These are phyloP conservation scores for Drosophila sp. DNA, from an alignment of 1,140 invertebrate species.

Conservation along the genomic window DNA sequence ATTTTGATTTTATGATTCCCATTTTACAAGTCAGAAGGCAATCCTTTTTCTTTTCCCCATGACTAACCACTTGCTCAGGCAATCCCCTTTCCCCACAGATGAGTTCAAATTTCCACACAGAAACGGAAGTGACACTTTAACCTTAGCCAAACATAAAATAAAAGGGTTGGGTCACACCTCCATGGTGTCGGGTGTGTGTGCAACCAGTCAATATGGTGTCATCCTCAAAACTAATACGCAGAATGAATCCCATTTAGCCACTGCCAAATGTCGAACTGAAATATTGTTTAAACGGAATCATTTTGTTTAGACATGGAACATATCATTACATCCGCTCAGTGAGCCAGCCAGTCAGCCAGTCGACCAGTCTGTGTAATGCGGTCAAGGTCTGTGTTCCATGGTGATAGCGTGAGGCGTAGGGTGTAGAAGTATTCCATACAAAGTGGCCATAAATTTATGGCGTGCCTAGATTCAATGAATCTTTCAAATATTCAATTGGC, in stretches of 20 bases:
- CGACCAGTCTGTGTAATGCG: constrained; percentile 51
- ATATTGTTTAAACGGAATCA: constrained; percentile 60
- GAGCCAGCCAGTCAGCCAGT: constrained; percentile 43
- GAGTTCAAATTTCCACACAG: constrained; percentile 36
- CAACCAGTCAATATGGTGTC: neutral
- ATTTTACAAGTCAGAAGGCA: neutral
- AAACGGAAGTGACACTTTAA: constrained; percentile 50
- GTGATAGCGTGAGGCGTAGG: neutral
- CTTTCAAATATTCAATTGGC: constrained; percentile 31
- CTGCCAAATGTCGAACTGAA: constrained; percentile 54
- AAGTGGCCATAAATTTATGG: constrained; percentile 73
- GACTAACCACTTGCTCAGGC: neutral
- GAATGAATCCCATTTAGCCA: constrained; percentile 29
- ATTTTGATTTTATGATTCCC: neutral
- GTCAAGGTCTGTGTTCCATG: constrained; percentile 57
- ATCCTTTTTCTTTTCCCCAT: neutral
- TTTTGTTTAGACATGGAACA: constrained; percentile 68
- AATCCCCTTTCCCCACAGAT: constrained; percentile 27
- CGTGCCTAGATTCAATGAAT: constrained; percentile 69
- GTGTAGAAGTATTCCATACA: constrained; percentile 16
- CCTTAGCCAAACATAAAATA: constrained; percentile 6
- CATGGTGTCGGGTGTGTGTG: neutral
- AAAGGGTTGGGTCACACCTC: constrained; percentile 22
- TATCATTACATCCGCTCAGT: constrained; percentile 54
- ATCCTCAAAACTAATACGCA: constrained; percentile 35